A percentile compares a stretch with the other conserved stretches of the same genome.
Conservation (phyloP, 2,113 vertebrate species). For the Protobothrops flavoviridis region DNA sequence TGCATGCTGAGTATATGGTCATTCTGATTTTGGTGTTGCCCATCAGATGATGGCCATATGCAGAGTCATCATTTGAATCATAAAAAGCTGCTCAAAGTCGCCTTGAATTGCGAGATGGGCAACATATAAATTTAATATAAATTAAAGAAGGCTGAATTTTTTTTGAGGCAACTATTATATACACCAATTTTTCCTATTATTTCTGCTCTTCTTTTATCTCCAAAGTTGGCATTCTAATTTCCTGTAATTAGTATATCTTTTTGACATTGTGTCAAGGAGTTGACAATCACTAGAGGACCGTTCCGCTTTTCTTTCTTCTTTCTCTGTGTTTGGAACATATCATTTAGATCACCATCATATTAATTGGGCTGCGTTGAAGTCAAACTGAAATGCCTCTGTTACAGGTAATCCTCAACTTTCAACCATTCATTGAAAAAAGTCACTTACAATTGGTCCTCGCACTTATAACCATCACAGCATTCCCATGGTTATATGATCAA, state of each 20-base stretch:
- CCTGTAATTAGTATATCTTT: neutral
- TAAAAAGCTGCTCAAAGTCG: neutral
- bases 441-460: too few relatives aligned
- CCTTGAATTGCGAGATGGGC: neutral
- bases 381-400: neutral
- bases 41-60: neutral
- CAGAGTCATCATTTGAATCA: neutral
- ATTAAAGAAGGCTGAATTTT: neutral
- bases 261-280: too few relatives aligned
- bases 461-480: too few relatives aligned
- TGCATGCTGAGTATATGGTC: neutral
- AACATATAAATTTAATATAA: neutral
- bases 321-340: neutral
- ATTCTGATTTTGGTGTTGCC: neutral
- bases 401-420: too few relatives aligned
- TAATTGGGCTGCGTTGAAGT: neutral
- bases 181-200: neutral
- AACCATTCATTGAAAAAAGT: too few relatives aligned
- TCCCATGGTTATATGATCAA: too few relatives aligned
- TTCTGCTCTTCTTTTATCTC: neutral
- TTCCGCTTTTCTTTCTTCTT: neutral
- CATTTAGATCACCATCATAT: neutral
- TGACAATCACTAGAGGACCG: neutral
- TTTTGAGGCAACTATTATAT: neutral
- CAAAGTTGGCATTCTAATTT: neutral